These are phyloP conservation scores for Stichodactyla helianthus DNA, from an alignment of 64 coral and sea anemone genomes.

Conservation along the genomic window DNA sequence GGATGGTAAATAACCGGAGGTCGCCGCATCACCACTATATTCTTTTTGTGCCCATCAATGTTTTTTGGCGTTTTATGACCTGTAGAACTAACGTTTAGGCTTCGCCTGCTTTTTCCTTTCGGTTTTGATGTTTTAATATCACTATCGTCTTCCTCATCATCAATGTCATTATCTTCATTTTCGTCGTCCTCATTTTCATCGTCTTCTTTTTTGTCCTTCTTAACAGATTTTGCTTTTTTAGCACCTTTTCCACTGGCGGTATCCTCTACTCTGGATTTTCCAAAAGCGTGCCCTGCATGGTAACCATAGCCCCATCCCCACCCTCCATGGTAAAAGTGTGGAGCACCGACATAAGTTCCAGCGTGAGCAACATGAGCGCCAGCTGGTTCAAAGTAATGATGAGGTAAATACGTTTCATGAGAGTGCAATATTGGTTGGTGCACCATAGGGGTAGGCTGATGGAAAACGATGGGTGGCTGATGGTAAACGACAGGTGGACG, in stretches of 20 bases:
- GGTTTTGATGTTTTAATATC: conserved; percentile 3
- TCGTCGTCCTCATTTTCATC: neutral
- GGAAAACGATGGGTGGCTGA: conserved; percentile 64
- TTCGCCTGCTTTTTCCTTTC: conserved; percentile 4
- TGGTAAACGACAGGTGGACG: conserved; percentile 66
- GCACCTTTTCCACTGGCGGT: neutral
- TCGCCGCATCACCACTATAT: conserved; percentile 62
- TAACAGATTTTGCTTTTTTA: neutral
- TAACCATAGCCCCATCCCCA: conserved; percentile 20
- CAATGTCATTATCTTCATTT: neutral
- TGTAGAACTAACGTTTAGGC: neutral
- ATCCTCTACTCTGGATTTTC: conserved; percentile 55
- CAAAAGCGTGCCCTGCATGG: conserved; percentile 37
- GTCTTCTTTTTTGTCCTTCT: neutral
- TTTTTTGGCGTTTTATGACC: conserved; percentile 23
- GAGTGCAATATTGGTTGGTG: conserved; percentile 65
- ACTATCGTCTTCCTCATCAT: conserved; percentile 3
- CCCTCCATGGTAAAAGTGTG: conserved; percentile 53
- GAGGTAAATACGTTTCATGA: conserved; percentile 58
- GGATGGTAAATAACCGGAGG: conserved; percentile 77
- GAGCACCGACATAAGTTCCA: conserved; percentile 49
- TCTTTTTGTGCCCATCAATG: conserved; percentile 52
- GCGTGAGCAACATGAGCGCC: conserved; percentile 37
- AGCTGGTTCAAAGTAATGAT: conserved; percentile 45
- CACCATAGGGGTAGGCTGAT: conserved; percentile 74